phyloP scores from a whole-genome alignment of 1,140 invertebrate genomes.

The Drosophila kurseongensis region DNA sequence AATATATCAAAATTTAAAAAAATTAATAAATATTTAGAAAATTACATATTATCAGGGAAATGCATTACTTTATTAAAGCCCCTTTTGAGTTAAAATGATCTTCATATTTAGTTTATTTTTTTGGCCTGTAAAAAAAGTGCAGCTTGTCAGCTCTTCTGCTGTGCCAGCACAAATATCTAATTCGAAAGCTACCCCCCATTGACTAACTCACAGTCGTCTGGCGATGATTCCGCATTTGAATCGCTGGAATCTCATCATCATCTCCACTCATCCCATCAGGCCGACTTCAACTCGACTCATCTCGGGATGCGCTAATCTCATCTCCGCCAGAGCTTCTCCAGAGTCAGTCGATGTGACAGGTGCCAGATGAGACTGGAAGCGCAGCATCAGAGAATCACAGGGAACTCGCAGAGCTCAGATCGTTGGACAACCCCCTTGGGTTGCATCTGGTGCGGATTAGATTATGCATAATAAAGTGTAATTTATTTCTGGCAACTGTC shows the following conservation, averaged over 20 bases:
- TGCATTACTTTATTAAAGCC: too few relatives aligned
- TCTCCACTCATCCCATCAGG: slow-evolving; percentile 11
- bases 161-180: slow-evolving; percentile 5
- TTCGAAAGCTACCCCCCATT: slow-evolving; percentile 19
- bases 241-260: slow-evolving; percentile 23
- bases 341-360: slow-evolving; percentile 42
- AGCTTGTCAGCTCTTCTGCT: slow-evolving; percentile 2
- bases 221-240: neutral
- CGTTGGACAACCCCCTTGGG: slow-evolving; percentile 8
- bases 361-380: slow-evolving; percentile 31
- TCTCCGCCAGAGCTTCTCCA: neutral
- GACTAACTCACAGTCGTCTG: slow-evolving; percentile 2
- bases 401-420: slow-evolving; percentile 1
- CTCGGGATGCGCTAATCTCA: slow-evolving; percentile 35
- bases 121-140: slow-evolving; percentile 2
- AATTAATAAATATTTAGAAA: neutral
- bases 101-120: neutral
- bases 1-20: too few relatives aligned
- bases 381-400: slow-evolving; percentile 5
- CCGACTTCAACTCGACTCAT: slow-evolving; percentile 1
- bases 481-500: slow-evolving; percentile 76
- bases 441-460: slow-evolving; percentile 79
- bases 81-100: too few relatives aligned
- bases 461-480: slow-evolving; percentile 83
- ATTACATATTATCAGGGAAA: too few relatives aligned